Evolutionary conservation across 2,888 invertebrate species (phyloP), one percentile per base, ranked within the genome.

Genomic region (Drosophila anceps): DNA sequence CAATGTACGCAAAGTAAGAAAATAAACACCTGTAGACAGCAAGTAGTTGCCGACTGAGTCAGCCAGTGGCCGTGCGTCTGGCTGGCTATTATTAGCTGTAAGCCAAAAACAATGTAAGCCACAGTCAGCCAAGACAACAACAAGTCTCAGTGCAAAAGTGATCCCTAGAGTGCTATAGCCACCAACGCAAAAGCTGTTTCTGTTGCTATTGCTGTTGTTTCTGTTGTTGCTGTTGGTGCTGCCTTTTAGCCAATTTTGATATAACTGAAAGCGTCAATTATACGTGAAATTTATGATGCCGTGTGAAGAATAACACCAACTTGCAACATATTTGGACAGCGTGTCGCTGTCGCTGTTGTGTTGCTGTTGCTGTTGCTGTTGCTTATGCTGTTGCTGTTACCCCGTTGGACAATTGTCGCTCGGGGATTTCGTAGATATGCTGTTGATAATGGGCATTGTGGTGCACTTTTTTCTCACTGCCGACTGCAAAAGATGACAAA

Each of bases 261-360:
- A 89, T 91, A 91, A 85, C 91, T 90, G 92, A 92, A 91, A 91
- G 91, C 91, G 91, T 91, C 92, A 91, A 91, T 91, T 91, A 92
- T 91, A 91, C 90, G 91, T 90, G 92, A 92, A 91, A 91, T 91
- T 92, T 91, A 91, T 91, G 92, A 91, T 92, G 91, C 91, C 90
- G 89, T 91, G 91, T 91, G 92, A 91, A 84, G 91, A 91, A 91
- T 91, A 90, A 90, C 87, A 88, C 90, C 86, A 88, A 88, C 90
- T 88, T 87, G 87, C 90, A 90, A 88, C 88, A 89, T 90, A 87
- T 88, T 90, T 88, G 90, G 87, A 90, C 90, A 88, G 73, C 75
- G 44, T 71, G 46, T 44, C 64, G 50, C 50, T 54, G 73, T 48
- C 55, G 71, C 27, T 54, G 69, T 51, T 4, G n/a, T n/a, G n/a